phyloP scores from a whole-genome alignment of 2,888 invertebrate species.

The Philaethria dido region DNA sequence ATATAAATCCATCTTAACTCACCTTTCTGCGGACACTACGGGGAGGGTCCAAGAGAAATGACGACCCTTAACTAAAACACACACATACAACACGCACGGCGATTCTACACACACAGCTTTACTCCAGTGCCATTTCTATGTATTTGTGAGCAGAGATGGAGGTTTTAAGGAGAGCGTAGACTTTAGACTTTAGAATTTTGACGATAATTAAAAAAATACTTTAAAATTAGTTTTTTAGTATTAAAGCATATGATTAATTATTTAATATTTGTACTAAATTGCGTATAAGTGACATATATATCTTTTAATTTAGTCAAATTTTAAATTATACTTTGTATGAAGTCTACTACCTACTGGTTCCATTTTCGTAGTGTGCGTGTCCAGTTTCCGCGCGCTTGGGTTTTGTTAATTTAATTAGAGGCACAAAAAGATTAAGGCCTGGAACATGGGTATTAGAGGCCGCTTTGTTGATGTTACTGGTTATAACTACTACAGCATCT shows the following conservation, averaged over 20 bases:
- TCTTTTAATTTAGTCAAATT: background rate
- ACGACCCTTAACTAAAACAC: constrained; percentile 84
- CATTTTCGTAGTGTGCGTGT: constrained; percentile 66
- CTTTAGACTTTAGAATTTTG: constrained; percentile 18
- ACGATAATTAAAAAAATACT: background rate
- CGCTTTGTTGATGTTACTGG: constrained; percentile 70
- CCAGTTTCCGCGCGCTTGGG: constrained; percentile 82
- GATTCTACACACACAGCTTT: constrained; percentile 62
- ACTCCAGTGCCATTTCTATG: constrained; percentile 49
- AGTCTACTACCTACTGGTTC: constrained; percentile 47
- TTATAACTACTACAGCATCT: constrained; percentile 36
- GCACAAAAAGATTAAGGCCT: constrained; percentile 82
- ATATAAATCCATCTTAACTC: constrained; percentile 72
- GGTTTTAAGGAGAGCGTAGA: constrained; percentile 36
- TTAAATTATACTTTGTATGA: background rate
- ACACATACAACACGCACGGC: constrained; percentile 73
- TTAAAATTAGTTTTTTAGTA: background rate
- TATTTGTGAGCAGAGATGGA: constrained; percentile 53
- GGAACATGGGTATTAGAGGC: constrained; percentile 78
- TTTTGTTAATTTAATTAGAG: constrained; percentile 84
- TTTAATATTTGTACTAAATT: background rate
- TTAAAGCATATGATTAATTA: background rate
- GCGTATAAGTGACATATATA: background rate
- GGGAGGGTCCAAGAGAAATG: constrained; percentile 85
- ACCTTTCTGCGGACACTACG: constrained; percentile 84